phyloP scores from a whole-genome alignment of 2,797 vertebrate genomes.

The Labeo calbasu region DNA sequence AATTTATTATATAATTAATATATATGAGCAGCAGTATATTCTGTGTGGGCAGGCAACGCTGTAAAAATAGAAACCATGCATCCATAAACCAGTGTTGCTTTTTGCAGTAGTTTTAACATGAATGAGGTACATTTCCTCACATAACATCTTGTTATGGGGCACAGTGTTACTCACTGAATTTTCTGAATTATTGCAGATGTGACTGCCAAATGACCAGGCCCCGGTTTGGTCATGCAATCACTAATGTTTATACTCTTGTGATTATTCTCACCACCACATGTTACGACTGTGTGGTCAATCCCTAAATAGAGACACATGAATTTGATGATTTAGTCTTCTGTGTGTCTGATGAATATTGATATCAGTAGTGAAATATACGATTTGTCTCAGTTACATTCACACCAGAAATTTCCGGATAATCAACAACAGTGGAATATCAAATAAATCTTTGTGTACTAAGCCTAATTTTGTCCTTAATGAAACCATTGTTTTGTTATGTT shows the following conservation, averaged over 20 bases:
- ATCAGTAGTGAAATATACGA: constrained; percentile 41
- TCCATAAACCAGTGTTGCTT: neutral
- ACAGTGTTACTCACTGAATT: neutral
- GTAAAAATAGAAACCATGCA: neutral
- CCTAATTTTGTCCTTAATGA: constrained; percentile 58
- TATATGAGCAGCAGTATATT: neutral
- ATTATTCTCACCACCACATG: constrained; percentile 57
- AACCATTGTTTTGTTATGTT: constrained; percentile 62
- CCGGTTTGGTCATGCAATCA: constrained; percentile 51
- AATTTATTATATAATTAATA: too few species aligned
- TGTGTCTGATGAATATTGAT: constrained; percentile 50
- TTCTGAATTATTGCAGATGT: constrained; percentile 49
- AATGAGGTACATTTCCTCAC: neutral
- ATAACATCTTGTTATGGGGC: neutral
- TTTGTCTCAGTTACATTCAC: constrained; percentile 15
- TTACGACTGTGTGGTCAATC: constrained; percentile 55
- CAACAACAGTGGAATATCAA: constrained; percentile 28
- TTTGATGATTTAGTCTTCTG: constrained; percentile 44
- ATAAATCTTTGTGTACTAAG: constrained; percentile 27
- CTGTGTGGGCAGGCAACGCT: neutral
- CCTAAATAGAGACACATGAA: constrained; percentile 35
- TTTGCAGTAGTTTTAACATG: neutral
- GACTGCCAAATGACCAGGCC: constrained; percentile 47
- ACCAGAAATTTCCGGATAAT: constrained; percentile 14
- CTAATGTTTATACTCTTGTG: constrained; percentile 54